Conservation (phyloP, 2,113 vertebrate species). For the Lasiurus borealis region DNA sequence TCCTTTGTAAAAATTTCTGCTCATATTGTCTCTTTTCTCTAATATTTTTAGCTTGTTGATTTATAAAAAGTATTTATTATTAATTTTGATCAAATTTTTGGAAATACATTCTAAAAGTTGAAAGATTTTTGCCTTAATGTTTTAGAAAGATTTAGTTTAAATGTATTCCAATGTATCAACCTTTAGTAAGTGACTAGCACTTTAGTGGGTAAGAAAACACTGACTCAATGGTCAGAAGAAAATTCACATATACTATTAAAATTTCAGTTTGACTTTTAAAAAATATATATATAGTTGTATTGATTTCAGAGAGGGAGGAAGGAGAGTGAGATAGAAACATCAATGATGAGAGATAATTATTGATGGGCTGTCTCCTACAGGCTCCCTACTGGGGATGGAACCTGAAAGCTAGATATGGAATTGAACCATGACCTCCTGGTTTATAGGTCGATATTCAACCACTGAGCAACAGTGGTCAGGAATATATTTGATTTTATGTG, state of each 20-base stretch:
- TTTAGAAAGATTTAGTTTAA: neutral
- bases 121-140: neutral
- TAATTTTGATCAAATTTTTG: neutral
- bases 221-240: neutral
- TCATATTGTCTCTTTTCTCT: neutral
- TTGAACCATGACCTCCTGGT: no score
- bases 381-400: no score
- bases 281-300: neutral
- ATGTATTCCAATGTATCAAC: neutral
- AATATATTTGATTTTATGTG: neutral
- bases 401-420: no score
- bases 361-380: no score
- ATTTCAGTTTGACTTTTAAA: neutral
- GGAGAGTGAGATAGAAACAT: no score
- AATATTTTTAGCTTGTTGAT: neutral
- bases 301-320: no score
- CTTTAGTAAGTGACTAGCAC: neutral
- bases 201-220: neutral
- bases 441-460: no score
- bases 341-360: no score
- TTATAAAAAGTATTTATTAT: neutral
- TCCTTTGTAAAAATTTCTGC: neutral
- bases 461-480: no score
- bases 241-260: neutral
- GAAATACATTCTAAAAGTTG: neutral